Evolutionary conservation across 2,113 vertebrate genomes (phyloP).

Genomic region (Nycticorax nycticorax): DNA sequence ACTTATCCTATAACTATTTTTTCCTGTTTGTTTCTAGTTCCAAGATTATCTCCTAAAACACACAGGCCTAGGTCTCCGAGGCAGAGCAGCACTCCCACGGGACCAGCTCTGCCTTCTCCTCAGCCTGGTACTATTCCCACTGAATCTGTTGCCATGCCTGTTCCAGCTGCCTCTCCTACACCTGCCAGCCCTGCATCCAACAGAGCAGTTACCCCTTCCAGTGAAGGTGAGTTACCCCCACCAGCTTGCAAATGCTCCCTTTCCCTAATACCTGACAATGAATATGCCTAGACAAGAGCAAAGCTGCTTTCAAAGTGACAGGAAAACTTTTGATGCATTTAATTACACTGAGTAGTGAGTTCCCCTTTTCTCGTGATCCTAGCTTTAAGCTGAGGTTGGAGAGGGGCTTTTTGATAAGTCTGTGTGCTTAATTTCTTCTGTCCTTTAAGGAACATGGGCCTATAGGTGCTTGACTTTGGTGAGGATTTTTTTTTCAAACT

Average conservation of each 20-base stretch:
- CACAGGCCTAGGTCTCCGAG: constrained; percentile 96
- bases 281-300: not conserved
- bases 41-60: constrained; percentile 82
- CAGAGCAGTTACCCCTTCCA: constrained; percentile 85
- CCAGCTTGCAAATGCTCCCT: not conserved
- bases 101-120: constrained; percentile 84
- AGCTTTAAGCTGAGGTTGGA: not conserved
- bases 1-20: constrained; percentile 13
- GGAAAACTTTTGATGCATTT: not conserved
- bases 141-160: constrained; percentile 82
- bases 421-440: not conserved
- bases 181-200: constrained; percentile 90
- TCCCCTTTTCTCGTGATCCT: not conserved
- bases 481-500: not conserved
- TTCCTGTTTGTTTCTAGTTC: constrained; percentile 74
- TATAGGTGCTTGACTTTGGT: not conserved
- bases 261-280: not conserved
- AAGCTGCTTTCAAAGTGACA: not conserved
- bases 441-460: not conserved
- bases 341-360: not conserved
- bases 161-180: constrained; percentile 87
- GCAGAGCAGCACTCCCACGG: constrained; percentile 84
- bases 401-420: not conserved
- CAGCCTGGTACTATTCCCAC: constrained; percentile 86
- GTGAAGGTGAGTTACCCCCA: constrained; percentile 78